These are phyloP conservation scores for Hylaeus volcanicus DNA, from an alignment of 1,140 invertebrate genomes.

Conservation along the genomic window DNA sequence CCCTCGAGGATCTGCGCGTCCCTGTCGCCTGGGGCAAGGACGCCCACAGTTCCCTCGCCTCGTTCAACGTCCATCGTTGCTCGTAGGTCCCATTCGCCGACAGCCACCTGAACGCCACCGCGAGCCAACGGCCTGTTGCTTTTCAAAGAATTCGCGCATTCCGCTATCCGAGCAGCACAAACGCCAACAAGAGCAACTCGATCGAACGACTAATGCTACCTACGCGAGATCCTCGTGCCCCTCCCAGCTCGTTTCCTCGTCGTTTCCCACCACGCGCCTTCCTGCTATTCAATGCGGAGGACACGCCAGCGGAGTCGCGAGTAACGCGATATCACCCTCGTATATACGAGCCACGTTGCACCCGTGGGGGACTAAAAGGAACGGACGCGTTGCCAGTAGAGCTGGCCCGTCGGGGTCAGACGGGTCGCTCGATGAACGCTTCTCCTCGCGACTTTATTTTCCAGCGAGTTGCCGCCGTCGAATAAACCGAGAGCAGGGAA, in stretches of 20 bases:
- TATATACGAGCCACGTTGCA: neutral
- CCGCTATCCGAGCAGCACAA: conserved; percentile 62
- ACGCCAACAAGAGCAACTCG: conserved; percentile 60
- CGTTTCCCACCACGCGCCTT: neutral
- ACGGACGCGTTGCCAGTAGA: conserved; percentile 27
- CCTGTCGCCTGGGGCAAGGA: conserved; percentile 70
- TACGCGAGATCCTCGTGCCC: conserved; percentile 10
- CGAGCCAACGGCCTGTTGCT: conserved; percentile 45
- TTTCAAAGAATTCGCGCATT: conserved; percentile 67
- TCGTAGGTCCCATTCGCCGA: conserved; percentile 4
- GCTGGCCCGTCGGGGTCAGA: neutral
- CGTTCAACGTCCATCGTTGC: conserved; percentile 57
- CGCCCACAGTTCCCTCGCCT: conserved; percentile 69
- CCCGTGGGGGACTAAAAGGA: conserved; percentile 21
- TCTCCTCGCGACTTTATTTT: conserved; percentile 37
- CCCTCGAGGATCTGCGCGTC: conserved; percentile 50
- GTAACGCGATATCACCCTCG: conserved; percentile 46
- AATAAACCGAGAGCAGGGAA: too few relatives aligned
- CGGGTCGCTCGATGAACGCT: conserved; percentile 26
- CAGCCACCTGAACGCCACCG: conserved; percentile 25
- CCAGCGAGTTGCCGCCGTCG: too few relatives aligned
- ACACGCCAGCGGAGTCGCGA: conserved; percentile 33
- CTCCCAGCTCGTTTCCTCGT: conserved; percentile 14
- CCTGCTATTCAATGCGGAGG: conserved; percentile 20
- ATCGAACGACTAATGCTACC: conserved; percentile 61